Percentiles rank a stretch among this genome's conserved stretches.
Conservation (phyloP, 2,888 invertebrate genomes). For the Prosopocoilus inquinatus region DNA sequence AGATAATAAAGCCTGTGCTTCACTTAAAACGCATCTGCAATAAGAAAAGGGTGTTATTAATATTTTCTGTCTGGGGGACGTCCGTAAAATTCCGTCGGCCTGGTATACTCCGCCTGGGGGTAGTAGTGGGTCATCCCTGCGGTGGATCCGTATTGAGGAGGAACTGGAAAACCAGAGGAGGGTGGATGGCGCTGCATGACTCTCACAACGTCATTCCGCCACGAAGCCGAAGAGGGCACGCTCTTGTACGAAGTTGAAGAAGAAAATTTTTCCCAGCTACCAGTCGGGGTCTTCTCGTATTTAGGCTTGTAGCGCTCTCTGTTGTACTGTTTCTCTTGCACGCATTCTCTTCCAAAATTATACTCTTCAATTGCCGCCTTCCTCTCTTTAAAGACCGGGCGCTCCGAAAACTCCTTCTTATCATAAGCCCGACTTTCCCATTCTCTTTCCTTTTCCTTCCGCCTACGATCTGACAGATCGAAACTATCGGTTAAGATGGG, state of each 20-base stretch:
- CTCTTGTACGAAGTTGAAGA: not conserved
- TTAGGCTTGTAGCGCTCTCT: conserved; percentile 13
- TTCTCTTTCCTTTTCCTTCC: conserved; percentile 10
- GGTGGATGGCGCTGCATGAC: conserved; percentile 6
- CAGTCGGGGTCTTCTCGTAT: not conserved
- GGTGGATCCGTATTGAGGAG: not conserved
- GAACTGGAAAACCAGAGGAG: not conserved
- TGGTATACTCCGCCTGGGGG: conserved; percentile 2
- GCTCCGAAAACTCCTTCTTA: conserved; percentile 6
- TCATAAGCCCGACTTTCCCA: conserved; percentile 3
- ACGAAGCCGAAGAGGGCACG: conserved; percentile 6
- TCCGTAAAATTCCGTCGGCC: conserved; percentile 9
- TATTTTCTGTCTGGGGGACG: conserved; percentile 13
- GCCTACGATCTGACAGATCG: not conserved
- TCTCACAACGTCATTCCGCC: conserved; percentile 1
- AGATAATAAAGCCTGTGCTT: not conserved
- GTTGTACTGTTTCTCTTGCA: conserved; percentile 6
- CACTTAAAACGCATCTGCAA: too few species aligned
- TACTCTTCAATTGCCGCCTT: conserved; percentile 3
- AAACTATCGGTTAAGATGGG: conserved; percentile 11
- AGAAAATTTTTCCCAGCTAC: conserved; percentile 10
- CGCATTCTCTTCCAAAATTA: not conserved
- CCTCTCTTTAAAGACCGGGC: conserved; percentile 4
- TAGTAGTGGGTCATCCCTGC: conserved; percentile 3
- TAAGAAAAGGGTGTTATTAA: not conserved